Conservation (phyloP, 1,140 invertebrate genomes). For the Frieseomelitta varia region DNA sequence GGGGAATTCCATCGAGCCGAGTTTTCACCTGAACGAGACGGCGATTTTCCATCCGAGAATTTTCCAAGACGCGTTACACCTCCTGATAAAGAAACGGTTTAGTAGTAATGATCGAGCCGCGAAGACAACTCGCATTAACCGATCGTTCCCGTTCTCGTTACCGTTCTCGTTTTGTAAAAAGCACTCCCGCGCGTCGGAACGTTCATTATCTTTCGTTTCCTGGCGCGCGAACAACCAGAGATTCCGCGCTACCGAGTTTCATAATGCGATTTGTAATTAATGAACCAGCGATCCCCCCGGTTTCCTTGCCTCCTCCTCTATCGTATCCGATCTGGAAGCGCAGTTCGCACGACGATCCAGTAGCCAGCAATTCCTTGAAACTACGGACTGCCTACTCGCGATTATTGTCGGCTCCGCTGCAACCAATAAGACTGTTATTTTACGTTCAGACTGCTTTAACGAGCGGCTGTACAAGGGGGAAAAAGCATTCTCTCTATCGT, state of each 20-base stretch:
- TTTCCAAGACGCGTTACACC: background rate
- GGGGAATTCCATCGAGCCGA: too few relatives aligned
- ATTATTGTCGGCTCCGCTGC: background rate
- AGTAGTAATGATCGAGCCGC: background rate
- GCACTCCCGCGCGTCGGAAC: background rate
- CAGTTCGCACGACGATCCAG: background rate
- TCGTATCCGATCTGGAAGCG: constrained; percentile 10
- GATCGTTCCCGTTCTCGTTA: background rate
- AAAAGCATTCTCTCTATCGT: background rate
- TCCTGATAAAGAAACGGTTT: background rate
- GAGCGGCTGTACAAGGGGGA: background rate
- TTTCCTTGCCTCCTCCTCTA: background rate
- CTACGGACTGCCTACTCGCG: background rate
- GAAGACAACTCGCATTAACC: constrained; percentile 11
- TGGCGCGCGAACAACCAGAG: background rate
- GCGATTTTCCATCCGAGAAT: background rate
- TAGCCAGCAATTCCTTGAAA: constrained; percentile 11
- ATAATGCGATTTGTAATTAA: constrained; percentile 57
- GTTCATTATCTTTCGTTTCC: constrained; percentile 22
- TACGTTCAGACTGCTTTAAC: background rate
- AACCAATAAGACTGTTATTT: background rate
- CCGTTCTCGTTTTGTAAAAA: background rate
- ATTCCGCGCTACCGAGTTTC: constrained; percentile 37
- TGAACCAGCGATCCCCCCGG: constrained; percentile 27
- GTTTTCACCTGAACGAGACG: too few relatives aligned